A percentile compares a stretch with the other conserved stretches of the same genome.
Conservation (phyloP, 2,888 invertebrate genomes). For the Camponotus fellah region DNA sequence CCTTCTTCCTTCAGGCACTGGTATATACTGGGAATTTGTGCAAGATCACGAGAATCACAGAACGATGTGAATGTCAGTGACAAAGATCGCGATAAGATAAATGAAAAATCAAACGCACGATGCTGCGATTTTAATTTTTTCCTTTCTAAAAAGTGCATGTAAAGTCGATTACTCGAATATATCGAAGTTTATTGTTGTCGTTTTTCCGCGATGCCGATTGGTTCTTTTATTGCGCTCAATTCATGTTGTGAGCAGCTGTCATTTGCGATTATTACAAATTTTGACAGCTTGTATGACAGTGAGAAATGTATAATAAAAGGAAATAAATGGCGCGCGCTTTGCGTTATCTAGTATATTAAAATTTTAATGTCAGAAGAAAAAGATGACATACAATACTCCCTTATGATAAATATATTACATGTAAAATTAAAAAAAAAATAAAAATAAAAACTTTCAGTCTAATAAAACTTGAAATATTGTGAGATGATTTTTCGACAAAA, state of each 20-base stretch:
- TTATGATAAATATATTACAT: neutral
- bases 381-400: neutral
- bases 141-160: too few species aligned
- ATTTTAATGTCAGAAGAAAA: neutral
- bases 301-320: too few species aligned
- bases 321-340: too few species aligned
- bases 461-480: neutral
- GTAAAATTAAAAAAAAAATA: neutral
- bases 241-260: too few species aligned
- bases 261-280: too few species aligned
- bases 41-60: conserved; percentile 25
- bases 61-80: neutral
- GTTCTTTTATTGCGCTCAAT: too few species aligned
- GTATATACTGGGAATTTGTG: conserved; percentile 1
- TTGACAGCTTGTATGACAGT: too few species aligned
- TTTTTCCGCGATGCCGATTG: too few species aligned
- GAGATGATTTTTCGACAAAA: neutral
- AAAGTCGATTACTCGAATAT: too few species aligned
- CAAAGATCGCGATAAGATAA: conserved; percentile 30
- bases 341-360: too few species aligned
- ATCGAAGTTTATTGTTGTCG: too few species aligned
- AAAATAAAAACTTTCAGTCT: neutral
- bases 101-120: neutral
- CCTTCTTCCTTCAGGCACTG: conserved; percentile 7
- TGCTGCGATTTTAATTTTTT: neutral